A percentile compares a stretch with the other conserved stretches of the same genome.
Evolutionary conservation across 1,140 invertebrate genomes (phyloP).

Genomic region (Trissolcus basalis): DNA sequence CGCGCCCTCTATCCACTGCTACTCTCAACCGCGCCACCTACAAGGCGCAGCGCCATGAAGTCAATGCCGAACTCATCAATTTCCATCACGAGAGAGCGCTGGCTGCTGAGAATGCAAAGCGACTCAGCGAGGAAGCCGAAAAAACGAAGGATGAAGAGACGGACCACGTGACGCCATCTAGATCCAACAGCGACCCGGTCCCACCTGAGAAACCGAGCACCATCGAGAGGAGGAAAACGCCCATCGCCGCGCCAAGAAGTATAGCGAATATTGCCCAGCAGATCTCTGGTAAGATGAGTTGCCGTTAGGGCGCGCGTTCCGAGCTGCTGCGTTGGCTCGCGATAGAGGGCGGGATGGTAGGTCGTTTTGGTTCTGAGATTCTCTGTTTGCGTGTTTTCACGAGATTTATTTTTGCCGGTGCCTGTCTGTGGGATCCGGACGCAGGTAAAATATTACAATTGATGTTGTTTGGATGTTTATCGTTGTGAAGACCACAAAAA

Average conservation of each 20-base stretch:
- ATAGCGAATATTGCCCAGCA: conserved; percentile 68
- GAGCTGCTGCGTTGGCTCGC: conserved; percentile 15
- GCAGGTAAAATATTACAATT: conserved; percentile 34
- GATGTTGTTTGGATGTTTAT: conserved; percentile 18
- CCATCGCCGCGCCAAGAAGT: conserved; percentile 78
- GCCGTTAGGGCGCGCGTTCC: neutral
- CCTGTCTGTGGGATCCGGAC: no score
- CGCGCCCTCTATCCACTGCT: conserved; percentile 71
- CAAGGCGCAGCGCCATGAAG: conserved; percentile 67
- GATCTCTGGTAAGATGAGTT: conserved; percentile 55
- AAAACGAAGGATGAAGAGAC: neutral
- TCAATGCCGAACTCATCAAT: conserved; percentile 63
- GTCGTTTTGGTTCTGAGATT: conserved; percentile 16
- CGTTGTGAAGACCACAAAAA: conserved; percentile 3
- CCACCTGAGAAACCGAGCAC: conserved; percentile 68
- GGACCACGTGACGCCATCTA: conserved; percentile 43
- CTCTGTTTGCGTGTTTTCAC: neutral
- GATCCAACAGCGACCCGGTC: conserved; percentile 48
- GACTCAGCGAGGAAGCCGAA: conserved; percentile 33
- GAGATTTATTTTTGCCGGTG: no score
- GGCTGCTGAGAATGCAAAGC: conserved; percentile 44
- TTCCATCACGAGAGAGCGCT: conserved; percentile 33
- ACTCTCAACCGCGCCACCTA: conserved; percentile 69
- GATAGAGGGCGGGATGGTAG: conserved; percentile 28
- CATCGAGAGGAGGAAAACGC: conserved; percentile 69